Percentiles rank a stretch among this genome's conserved stretches.
Evolutionary conservation across 2,888 invertebrate species (phyloP).

Genomic region (Liopterus haemorrhoidalis): DNA sequence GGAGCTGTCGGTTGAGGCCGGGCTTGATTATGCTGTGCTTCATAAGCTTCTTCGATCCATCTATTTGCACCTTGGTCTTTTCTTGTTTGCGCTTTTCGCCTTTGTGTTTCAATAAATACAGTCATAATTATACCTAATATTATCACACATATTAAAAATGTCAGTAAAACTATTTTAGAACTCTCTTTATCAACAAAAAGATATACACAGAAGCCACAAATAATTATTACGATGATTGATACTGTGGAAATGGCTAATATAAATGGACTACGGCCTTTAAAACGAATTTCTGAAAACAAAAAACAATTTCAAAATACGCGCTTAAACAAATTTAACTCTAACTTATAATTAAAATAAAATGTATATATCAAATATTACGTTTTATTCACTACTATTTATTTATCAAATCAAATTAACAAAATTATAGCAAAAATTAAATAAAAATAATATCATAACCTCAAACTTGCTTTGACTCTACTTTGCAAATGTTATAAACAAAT

Average conservation of each 20-base stretch:
- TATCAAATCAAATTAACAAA: no score
- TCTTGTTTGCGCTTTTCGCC: conserved; percentile 31
- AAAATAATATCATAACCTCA: no score
- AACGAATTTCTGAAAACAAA: conserved; percentile 13
- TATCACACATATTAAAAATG: conserved; percentile 28
- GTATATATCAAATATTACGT: no score
- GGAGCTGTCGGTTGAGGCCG: conserved; percentile 30
- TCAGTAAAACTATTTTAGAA: conserved; percentile 33
- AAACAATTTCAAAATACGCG: no score
- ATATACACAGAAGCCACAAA: conserved; percentile 32
- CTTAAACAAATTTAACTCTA: no score
- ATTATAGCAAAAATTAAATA: no score
- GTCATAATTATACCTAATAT: conserved; percentile 33
- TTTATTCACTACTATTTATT: no score
- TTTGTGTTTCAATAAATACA: conserved; percentile 33
- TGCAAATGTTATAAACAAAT: no score
- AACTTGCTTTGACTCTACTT: no score
- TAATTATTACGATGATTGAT: conserved; percentile 32
- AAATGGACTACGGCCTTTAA: no score
- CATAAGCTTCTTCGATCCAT: conserved; percentile 22
- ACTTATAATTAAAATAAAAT: no score
- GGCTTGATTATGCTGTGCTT: conserved; percentile 25
- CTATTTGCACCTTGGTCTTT: conserved; percentile 33
- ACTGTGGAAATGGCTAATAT: conserved; percentile 34
- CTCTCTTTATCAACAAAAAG: conserved; percentile 29